Evolutionary conservation across 2,113 vertebrate genomes (phyloP).

Genomic region (Cebidichthys violaceus): DNA sequence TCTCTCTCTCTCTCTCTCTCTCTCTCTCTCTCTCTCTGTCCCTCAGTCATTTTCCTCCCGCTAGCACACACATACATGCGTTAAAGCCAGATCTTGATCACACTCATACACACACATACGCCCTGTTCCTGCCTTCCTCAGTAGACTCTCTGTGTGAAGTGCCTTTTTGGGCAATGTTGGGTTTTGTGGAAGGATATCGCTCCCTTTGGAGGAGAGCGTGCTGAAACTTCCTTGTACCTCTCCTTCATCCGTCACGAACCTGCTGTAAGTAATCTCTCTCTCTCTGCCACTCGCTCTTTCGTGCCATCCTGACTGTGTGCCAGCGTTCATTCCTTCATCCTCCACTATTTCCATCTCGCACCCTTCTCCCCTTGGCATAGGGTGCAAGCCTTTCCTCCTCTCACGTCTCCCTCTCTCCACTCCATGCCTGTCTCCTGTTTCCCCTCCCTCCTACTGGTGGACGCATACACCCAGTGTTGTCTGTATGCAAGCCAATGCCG

Average conservation of each 20-base stretch:
- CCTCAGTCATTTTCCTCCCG: slow-evolving; percentile 41
- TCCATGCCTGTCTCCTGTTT: slow-evolving; percentile 27
- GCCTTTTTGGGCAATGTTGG: slow-evolving; percentile 50
- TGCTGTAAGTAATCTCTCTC: slow-evolving; percentile 66
- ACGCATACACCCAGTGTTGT: slow-evolving; percentile 36
- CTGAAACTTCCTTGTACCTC: slow-evolving; percentile 59
- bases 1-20: slow-evolving; percentile 38
- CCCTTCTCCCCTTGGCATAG: slow-evolving; percentile 16
- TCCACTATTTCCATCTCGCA: slow-evolving; percentile 7
- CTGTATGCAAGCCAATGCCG: slow-evolving; percentile 47
- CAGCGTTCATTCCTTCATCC: slow-evolving; percentile 32
- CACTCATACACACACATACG: slow-evolving; percentile 19
- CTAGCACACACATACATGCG: slow-evolving; percentile 53
- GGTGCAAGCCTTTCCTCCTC: slow-evolving; percentile 24
- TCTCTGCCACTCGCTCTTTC: background rate
- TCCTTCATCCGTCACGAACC: slow-evolving; percentile 55
- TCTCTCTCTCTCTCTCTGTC: slow-evolving; percentile 11
- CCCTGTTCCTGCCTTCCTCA: slow-evolving; percentile 24
- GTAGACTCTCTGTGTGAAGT: slow-evolving; percentile 35
- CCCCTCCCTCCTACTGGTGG: slow-evolving; percentile 20
- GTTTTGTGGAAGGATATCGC: slow-evolving; percentile 47
- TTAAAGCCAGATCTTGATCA: slow-evolving; percentile 50
- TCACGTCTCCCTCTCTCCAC: slow-evolving; percentile 14
- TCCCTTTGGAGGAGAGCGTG: slow-evolving; percentile 58
- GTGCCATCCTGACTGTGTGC: background rate